Base-by-base conservation (phyloP, 2,888 invertebrate genomes). In the Perizoma flavofasciatum region DNA sequence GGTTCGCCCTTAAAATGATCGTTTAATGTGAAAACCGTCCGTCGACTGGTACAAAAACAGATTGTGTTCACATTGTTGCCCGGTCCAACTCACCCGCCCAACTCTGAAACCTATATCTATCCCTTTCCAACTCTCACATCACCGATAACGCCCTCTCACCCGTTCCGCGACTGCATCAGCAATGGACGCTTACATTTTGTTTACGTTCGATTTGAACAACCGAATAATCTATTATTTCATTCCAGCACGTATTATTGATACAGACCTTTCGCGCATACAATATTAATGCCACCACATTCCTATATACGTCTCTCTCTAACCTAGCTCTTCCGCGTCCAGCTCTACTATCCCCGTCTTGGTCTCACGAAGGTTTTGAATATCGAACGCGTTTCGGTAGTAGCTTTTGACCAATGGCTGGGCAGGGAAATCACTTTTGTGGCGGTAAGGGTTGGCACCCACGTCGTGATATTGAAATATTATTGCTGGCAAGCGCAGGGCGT, bases 141-240 rank as follows among this genome's bases (percentile, higher is more conserved):
- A 58, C 71, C 55, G 65, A 73, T 67, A 60, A 54, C 58, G 68
- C 72, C 41, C 75, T 65, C 75, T 72, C 74, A 60, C 68, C 68
- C 70, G 75, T 65, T 77, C 70, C 73, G 72, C 79, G 48, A 10
- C 74, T 80, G 82, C 83, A 85, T 86, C 87, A 82, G 83, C 89
- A 87, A 89, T 88, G 85, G 88, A 89, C 84, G 89, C 86, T 86
- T 84, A 89, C 91, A 88, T 86, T 89, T 89, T 90, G 92, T 92
- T 91, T 89, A 91, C 89, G 86, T 88, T 85, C 89, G 86, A 88
- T 89, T 88, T 81, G 88, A 91, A 91, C 92, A 91, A 90, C 90
- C 89, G 90, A 89, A 91, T 91, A 89, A 91, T 91, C 92, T 90
- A 92, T 92, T 92, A 91, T 92, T 92, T 91, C 92, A 91, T 91